Evolutionary conservation across 2,888 invertebrate genomes (phyloP), one percentile per base, ranked within the genome.

Genomic region (Elegia similella): DNA sequence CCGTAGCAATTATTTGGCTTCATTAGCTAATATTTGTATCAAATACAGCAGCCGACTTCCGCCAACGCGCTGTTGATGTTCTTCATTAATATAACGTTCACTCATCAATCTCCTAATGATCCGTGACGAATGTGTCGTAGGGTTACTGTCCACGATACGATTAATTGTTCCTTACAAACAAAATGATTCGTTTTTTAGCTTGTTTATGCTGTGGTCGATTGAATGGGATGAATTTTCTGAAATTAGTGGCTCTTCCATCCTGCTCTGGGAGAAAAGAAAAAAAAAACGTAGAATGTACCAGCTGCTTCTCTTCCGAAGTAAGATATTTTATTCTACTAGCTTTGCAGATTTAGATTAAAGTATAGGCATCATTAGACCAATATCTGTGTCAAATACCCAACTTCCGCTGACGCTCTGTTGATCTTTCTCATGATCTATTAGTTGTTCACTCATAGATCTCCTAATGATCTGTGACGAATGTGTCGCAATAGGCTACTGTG

Each of bases 381-480:
- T 50, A 50, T 50, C 34, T 50, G 50, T 50, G 50, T 50, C 34
- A 50, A 50, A 34, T 38, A 50, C 16, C 8, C 12, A 34, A 50
- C 50, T 38, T 50, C 34, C 50, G 29, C 38, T 6, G 8, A 38
- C 38, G 10, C 38, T 12, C 29, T 56, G 58, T 60, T 58, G 44
- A 44, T 52, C 58, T 62, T 63, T 65, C 65, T 56, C 65, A 63
- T 60, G 61, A 52, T 58, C 23, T 42, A 13, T 56, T n/a, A 56
- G 52, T 42, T 23, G 42, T 53, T 56, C 52, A 52, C 34, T 59
- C 46, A 56, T 54, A 3, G 56, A 50, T 34, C 43, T 43, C 55
- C 60, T 46, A 53, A 59, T 58, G 32, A 50, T 50, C 50, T 17
- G 50, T 50, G 50, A 50, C 34, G 34, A 17, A 50, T 50, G 15